These are phyloP conservation scores for Platycnemis pennipes DNA, from an alignment of 2,888 invertebrate species.

Conservation along the genomic window DNA sequence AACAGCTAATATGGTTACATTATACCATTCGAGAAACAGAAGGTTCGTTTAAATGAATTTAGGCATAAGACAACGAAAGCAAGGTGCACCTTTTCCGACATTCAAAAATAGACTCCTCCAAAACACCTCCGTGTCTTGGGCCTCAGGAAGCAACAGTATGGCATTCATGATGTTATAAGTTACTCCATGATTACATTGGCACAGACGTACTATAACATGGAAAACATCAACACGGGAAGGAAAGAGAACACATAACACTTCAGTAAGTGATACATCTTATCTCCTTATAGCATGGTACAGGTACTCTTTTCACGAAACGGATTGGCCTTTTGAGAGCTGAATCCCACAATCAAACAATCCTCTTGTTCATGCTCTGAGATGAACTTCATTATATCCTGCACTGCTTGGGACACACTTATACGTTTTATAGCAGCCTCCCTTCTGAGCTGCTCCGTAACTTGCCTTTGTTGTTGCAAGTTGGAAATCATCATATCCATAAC, in stretches of 20 bases:
- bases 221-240: slow-evolving; percentile 34
- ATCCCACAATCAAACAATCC: slow-evolving; percentile 95
- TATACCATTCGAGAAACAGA: background rate
- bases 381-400: slow-evolving; percentile 94
- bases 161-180: background rate
- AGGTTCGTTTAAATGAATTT: background rate
- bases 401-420: slow-evolving; percentile 93
- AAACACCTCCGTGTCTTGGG: background rate
- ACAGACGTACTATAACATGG: slow-evolving; percentile 19
- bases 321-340: slow-evolving; percentile 96
- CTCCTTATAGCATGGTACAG: slow-evolving; percentile 88
- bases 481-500: slow-evolving; percentile 97
- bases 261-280: slow-evolving; percentile 16
- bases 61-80: background rate
- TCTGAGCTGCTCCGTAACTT: slow-evolving; percentile 95
- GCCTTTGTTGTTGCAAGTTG: slow-evolving; percentile 95
- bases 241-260: slow-evolving; percentile 31
- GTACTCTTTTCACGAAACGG: slow-evolving; percentile 97
- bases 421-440: slow-evolving; percentile 94
- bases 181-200: slow-evolving; percentile 28
- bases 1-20: background rate
- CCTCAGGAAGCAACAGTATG: background rate
- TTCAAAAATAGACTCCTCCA: slow-evolving; percentile 1
- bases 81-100: background rate
- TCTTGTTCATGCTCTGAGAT: slow-evolving; percentile 95